These are phyloP conservation scores for Lasioglossum figueresi DNA, from an alignment of 2,888 invertebrate species.

Conservation along the genomic window DNA sequence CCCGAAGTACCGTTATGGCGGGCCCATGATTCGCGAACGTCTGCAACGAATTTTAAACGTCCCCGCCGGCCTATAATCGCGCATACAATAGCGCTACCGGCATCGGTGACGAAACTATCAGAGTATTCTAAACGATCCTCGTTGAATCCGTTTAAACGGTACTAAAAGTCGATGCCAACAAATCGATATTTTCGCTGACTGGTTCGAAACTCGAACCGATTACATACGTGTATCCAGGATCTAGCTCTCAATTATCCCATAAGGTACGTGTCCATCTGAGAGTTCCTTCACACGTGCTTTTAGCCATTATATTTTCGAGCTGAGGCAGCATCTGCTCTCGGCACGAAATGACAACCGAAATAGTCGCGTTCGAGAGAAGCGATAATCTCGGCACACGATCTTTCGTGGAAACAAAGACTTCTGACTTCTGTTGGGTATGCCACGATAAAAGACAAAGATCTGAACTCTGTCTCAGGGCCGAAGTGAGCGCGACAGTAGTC, in stretches of 20 bases:
- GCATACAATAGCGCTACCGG: slow-evolving; percentile 39
- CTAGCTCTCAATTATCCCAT: background rate
- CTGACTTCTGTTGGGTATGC: slow-evolving; percentile 21
- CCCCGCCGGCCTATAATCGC: slow-evolving; percentile 35
- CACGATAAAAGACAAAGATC: slow-evolving; percentile 48
- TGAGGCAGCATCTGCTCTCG: background rate
- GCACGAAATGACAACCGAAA: background rate
- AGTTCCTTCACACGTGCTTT: too few relatives aligned
- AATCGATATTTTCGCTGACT: background rate
- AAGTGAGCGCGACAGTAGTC: slow-evolving; percentile 4
- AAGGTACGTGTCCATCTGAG: too few relatives aligned
- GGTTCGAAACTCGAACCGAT: background rate
- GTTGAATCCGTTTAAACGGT: background rate
- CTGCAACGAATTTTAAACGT: slow-evolving; percentile 57
- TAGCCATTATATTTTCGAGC: background rate
- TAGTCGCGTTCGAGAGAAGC: background rate
- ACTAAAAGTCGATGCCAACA: background rate
- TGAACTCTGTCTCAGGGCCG: slow-evolving; percentile 31
- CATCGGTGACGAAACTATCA: slow-evolving; percentile 10
- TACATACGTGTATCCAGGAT: background rate
- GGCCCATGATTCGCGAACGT: slow-evolving; percentile 64
- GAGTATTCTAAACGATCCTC: background rate
- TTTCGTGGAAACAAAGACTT: slow-evolving; percentile 34
- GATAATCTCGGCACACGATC: slow-evolving; percentile 32
- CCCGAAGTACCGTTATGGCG: slow-evolving; percentile 77